Evolutionary conservation across 2,113 vertebrate genomes (phyloP).

Genomic region (Pogonocichla stellata): DNA sequence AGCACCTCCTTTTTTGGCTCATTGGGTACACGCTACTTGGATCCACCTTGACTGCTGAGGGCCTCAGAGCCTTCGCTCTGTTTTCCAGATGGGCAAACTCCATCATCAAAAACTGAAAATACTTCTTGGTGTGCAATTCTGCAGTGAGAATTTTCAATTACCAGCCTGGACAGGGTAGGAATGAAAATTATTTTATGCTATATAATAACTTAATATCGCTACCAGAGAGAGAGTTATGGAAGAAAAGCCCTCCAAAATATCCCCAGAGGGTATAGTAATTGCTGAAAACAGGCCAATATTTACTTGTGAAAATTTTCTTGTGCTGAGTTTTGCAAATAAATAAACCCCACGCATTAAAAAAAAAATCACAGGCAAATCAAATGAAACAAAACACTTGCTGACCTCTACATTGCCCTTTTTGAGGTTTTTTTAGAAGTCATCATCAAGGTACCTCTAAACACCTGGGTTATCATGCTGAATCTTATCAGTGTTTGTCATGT

Average conservation of each 20-base stretch:
- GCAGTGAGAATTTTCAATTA: neutral
- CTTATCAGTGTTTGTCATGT: neutral
- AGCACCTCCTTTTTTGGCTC: slow-evolving; percentile 53
- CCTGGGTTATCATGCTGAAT: neutral
- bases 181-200: neutral
- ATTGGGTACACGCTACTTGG: neutral
- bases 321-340: neutral
- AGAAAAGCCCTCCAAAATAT: neutral
- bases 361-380: neutral
- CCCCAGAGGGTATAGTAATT: neutral
- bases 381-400: neutral
- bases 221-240: neutral
- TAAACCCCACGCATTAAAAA: neutral
- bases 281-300: neutral
- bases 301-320: neutral
- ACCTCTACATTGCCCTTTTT: neutral
- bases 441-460: neutral
- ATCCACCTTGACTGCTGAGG: slow-evolving; percentile 9
- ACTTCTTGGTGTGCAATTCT: neutral
- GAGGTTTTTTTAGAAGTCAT: neutral
- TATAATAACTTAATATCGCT: neutral
- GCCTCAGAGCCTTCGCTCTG: neutral
- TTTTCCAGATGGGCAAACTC: slow-evolving; percentile 52
- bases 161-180: neutral
- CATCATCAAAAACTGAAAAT: slow-evolving; percentile 23